phyloP scores from a whole-genome alignment of 2,888 invertebrate species.

The Tethea ocularis region DNA sequence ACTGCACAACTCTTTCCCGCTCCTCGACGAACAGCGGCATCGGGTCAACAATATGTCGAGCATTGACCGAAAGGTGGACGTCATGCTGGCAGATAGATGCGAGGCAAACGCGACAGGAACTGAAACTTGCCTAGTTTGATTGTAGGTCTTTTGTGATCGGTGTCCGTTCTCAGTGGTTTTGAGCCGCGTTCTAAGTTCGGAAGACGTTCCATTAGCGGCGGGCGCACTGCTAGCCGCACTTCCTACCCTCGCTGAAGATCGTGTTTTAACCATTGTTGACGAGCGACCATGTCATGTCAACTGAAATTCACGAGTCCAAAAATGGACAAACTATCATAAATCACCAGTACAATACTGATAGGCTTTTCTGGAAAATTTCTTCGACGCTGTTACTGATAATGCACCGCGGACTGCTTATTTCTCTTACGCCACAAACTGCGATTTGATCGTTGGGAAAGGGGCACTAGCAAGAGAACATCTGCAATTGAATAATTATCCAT shows the following conservation, averaged over 20 bases:
- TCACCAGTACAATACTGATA: constrained; percentile 53
- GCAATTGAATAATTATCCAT: constrained; percentile 81
- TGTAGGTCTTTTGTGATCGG: constrained; percentile 68
- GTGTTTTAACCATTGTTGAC: constrained; percentile 84
- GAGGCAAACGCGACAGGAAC: constrained; percentile 85
- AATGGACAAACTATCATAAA: constrained; percentile 74
- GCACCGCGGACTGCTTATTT: constrained; percentile 68
- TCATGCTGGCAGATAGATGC: constrained; percentile 87
- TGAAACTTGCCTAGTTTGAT: constrained; percentile 77
- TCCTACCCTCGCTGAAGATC: constrained; percentile 82
- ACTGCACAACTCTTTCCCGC: constrained; percentile 16
- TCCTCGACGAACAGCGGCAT: constrained; percentile 16
- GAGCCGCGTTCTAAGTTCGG: constrained; percentile 76
- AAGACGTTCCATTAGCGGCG: constrained; percentile 73
- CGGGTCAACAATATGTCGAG: constrained; percentile 19
- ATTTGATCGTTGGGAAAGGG: constrained; percentile 58
- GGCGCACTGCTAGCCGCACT: constrained; percentile 68
- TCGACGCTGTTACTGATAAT: constrained; percentile 49
- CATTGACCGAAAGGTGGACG: constrained; percentile 24
- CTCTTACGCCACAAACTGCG: constrained; percentile 68
- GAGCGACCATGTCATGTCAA: constrained; percentile 81
- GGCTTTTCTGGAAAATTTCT: constrained; percentile 79
- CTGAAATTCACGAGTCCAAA: constrained; percentile 81
- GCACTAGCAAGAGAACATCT: constrained; percentile 64
- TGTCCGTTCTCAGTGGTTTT: constrained; percentile 73